phyloP scores from a whole-genome alignment of 2,888 invertebrate genomes.

The Hydraecia micacea region DNA sequence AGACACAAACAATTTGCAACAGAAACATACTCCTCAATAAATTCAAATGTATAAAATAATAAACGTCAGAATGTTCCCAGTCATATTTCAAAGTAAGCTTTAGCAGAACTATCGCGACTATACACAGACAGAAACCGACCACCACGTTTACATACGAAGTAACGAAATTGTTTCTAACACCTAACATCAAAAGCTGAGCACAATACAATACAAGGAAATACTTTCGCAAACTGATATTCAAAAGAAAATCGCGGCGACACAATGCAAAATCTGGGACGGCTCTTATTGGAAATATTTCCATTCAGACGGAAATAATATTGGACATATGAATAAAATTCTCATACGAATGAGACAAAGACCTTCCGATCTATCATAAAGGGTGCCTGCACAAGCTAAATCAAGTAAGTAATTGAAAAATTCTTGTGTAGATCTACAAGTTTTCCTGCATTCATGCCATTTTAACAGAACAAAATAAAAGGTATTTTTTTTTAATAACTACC shows the following conservation, averaged over 20 bases:
- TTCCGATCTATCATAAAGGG: slow-evolving; percentile 70
- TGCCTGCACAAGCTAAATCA: slow-evolving; percentile 70
- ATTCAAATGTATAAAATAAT: slow-evolving; percentile 46
- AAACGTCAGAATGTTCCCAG: slow-evolving; percentile 41
- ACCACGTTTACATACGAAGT: slow-evolving; percentile 51
- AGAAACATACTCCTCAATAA: slow-evolving; percentile 11
- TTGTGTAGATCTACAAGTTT: slow-evolving; percentile 17
- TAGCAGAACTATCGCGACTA: slow-evolving; percentile 49
- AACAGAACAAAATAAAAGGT: background rate
- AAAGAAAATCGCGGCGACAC: slow-evolving; percentile 73
- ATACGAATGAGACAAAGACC: slow-evolving; percentile 76
- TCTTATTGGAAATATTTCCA: slow-evolving; percentile 87
- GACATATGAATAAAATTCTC: slow-evolving; percentile 83
- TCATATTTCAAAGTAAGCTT: slow-evolving; percentile 61
- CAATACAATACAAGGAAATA: slow-evolving; percentile 61
- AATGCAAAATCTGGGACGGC: slow-evolving; percentile 75
- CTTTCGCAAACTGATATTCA: slow-evolving; percentile 69
- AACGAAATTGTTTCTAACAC: slow-evolving; percentile 65
- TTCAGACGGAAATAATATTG: slow-evolving; percentile 83
- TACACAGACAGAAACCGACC: slow-evolving; percentile 36
- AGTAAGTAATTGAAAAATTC: slow-evolving; percentile 78
- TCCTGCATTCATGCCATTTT: slow-evolving; percentile 10
- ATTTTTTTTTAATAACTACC: background rate
- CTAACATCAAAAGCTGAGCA: slow-evolving; percentile 55
- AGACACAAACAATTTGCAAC: slow-evolving; percentile 2